These are phyloP conservation scores for Agonopterix subpropinquella DNA, from an alignment of 2,888 invertebrate genomes.

Conservation along the genomic window DNA sequence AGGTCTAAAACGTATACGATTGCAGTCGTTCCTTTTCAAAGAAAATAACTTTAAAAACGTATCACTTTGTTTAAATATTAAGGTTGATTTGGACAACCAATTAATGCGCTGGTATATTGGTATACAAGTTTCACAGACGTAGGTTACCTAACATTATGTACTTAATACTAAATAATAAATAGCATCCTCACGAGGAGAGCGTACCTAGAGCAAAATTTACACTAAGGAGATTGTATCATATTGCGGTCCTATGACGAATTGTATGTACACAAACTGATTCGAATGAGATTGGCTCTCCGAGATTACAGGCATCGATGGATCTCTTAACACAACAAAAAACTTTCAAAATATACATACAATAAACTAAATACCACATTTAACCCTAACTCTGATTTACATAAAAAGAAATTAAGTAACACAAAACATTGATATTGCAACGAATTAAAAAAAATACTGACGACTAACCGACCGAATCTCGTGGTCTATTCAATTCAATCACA, in stretches of 20 bases:
- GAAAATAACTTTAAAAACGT: conserved; percentile 58
- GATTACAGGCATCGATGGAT: conserved; percentile 62
- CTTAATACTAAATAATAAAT: conserved; percentile 75
- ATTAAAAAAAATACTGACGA: conserved; percentile 45
- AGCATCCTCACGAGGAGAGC: conserved; percentile 61
- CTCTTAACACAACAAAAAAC: conserved; percentile 39
- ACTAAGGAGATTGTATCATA: conserved; percentile 67
- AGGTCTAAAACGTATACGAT: conserved; percentile 83
- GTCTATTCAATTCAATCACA: conserved; percentile 22
- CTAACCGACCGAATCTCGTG: conserved; percentile 27
- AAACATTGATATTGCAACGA: conserved; percentile 67
- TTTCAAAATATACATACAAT: conserved; percentile 68
- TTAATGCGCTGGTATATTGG: conserved; percentile 64
- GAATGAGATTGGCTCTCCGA: conserved; percentile 71
- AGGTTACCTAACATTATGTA: conserved; percentile 58
- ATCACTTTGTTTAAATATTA: conserved; percentile 57
- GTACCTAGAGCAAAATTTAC: conserved; percentile 67
- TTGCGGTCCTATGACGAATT: conserved; percentile 56
- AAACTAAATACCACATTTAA: conserved; percentile 45
- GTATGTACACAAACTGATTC: conserved; percentile 56
- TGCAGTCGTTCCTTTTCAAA: conserved; percentile 74
- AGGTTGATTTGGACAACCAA: conserved; percentile 52
- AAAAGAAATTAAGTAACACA: conserved; percentile 61
- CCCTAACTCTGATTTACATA: conserved; percentile 66
- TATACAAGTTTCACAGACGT: conserved; percentile 72